Base-by-base conservation (phyloP, 2,888 invertebrate species). In the Monopis laevigella region DNA sequence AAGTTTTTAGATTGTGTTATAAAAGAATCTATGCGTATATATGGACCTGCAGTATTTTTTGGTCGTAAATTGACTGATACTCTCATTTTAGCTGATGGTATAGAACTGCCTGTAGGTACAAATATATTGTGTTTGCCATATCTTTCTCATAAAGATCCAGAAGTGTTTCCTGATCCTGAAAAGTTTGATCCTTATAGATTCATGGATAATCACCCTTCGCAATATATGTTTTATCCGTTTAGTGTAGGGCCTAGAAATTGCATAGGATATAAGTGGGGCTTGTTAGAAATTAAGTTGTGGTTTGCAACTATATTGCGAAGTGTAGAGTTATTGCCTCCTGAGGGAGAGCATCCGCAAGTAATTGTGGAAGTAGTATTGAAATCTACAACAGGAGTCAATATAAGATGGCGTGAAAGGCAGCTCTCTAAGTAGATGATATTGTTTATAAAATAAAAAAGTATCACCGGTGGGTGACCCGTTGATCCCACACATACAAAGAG, bases 1-100 rank as follows among this genome's bases (percentile, higher is more conserved):
- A 59, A 59, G 41, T 61, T 59, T 42, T 51, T 61, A 1, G 59
- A 61, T 43, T 56, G 55, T 2, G 54, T 55, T 10, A 56, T 59
- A 13, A 60, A 60, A 41, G 60, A 60, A 42, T 55, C 53, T 30
- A 53, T 59, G 17, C 47, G 60, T 2, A 45, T 52, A 51, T 59
- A 38, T 59, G 58, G 4, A 57, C 58, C 35, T 3, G 16, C 11
- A 3, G 35, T 35, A 14, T 35, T 11, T n/a, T 35, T 35, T 18
- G 35, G 35, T 3, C 17, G 35, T 3, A 5, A 6, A 18, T 14
- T 35, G 2, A 35, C 35, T 10, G 35, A 16, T 13, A 12, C 6
- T n/a, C 16, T 19, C 5, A 16, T 19, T 10, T 18, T 35, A n/a
- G 12, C 5, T 6, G 35, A 35, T 18, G 35, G 35, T 10, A 18